phyloP scores from a whole-genome alignment of 2,797 vertebrate genomes.

The Prionace glauca region DNA sequence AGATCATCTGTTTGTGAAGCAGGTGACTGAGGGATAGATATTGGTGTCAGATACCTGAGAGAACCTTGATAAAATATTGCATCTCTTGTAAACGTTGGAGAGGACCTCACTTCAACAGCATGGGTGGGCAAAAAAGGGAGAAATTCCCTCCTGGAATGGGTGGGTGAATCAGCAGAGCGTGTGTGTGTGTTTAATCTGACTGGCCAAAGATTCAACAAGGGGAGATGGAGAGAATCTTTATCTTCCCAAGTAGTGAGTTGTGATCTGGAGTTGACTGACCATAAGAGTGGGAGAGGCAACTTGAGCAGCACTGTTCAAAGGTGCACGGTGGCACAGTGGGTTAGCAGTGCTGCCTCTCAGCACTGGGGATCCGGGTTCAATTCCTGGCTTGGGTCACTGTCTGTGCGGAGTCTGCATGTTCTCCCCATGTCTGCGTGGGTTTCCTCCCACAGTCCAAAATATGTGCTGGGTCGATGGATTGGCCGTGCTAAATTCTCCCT shows the following conservation, averaged over 20 bases:
- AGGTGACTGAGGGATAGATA: neutral
- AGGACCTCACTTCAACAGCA: neutral
- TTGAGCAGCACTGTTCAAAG: neutral
- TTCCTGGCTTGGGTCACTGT: too few species aligned
- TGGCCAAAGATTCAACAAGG: neutral
- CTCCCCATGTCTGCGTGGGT: too few species aligned
- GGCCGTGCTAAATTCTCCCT: too few species aligned
- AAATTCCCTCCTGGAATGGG: neutral
- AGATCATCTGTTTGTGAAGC: neutral
- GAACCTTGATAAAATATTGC: neutral
- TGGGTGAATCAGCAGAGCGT: rapidly evolving
- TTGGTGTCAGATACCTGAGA: neutral
- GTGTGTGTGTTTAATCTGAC: neutral
- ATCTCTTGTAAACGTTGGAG: neutral
- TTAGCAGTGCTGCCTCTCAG: too few species aligned
- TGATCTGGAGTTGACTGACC: neutral
- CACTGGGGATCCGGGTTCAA: too few species aligned
- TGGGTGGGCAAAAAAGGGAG: neutral
- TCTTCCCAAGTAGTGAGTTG: neutral
- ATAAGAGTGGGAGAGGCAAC: neutral
- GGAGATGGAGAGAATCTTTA: neutral
- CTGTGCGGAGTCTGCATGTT: too few species aligned
- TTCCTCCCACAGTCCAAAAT: too few species aligned
- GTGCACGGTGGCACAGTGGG: neutral
- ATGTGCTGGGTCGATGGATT: too few species aligned